Base-by-base conservation (phyloP, 92 coral and sea anemone species). In the Palythoa grandis region DNA sequence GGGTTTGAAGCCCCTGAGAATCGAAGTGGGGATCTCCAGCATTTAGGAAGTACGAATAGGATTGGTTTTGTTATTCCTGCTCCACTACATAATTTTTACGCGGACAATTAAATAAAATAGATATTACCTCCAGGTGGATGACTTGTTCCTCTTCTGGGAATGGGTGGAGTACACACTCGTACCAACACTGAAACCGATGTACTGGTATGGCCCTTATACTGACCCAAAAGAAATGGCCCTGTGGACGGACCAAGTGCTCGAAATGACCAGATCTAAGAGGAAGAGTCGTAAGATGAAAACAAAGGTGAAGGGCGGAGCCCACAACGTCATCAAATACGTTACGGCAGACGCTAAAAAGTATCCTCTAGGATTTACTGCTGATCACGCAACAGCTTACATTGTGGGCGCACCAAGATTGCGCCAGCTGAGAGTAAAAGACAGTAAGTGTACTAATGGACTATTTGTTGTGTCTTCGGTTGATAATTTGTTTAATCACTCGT, bases 401-500 rank as follows among this genome's bases (percentile, higher is more conserved):
- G 92, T 95, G 54, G 98, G 98, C n/a, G 72, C 79, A n/a, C 92
- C 98, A 23, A 76, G 98, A 35, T 68, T 95, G 5, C 93, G 98
- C 16, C 98, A 93, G 87, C 78, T 95, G 57, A 77, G 95, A 74
- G 95, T 95, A 13, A 74, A 54, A 19, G 90, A 82, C 75, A 87
- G 98, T 95, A 72, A 58, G 92, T 74, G 65, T 14, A 15, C 65
- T 3, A 15, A 3, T 15, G 65, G 20, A 19, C 20, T 58, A 58
- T 12, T 14, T 14, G 50, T 5, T 58, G 5, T 11, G 5, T 58
- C 65, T 19, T 58, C 20, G 5, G 17, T 58, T 58, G 63, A 57
- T 8, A 4, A 4, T 13, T 57, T 1, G 2, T 58, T 15, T 58
- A 6, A 14, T 3, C 5, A 58, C 65, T 58, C 5, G 16, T 58